Base-by-base conservation (phyloP, 2,797 vertebrate species). In the Neopelma chrysocephalum region DNA sequence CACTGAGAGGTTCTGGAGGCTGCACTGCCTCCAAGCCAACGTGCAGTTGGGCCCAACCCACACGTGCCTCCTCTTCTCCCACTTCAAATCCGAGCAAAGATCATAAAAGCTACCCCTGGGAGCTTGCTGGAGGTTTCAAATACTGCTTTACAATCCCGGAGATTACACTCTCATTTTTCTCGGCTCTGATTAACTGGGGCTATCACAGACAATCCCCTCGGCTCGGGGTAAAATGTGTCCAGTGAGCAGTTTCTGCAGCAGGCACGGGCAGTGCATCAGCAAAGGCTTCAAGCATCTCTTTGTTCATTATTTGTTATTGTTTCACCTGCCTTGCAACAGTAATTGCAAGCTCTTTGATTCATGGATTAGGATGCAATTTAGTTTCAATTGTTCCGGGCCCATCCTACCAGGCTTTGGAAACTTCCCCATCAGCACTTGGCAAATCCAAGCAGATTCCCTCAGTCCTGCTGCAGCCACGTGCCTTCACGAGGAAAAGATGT, bases 291-390 rank as follows among this genome's bases (percentile, higher is more conserved):
- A 97, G 58, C 29, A 25, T 94, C 50, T 82, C 91, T 94, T 58
- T 68, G 96, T 97, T 97, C 94, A 50, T 92, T 96, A 94, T 76
- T 96, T 91, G 93, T 40, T 95, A 81, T 97, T 97, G 93, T 95
- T 96, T 96, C 90, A 95, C 95, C 93, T 94, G 40, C 84, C 88
- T 96, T 79, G 92, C 93, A 83, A 91, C 72, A 91, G 94, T 83
- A 94, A 97, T 96, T 96, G 96, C 5, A 51, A 87, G 92, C 0
- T 3, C 62, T 96, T 96, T 94, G 93, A 96, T 65, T 34, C 94
- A 56, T 57, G 92, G 87, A 70, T 94, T 93, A 75, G 92, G 70
- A 79, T 91, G 90, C 87, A 64, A 91, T 96, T 96, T 79, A 71
- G 72, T 92, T 96, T 94, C 94, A 89, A 73, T 93, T 95, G 94